Evolutionary conservation across 2,797 vertebrate genomes (phyloP), one percentile per base, ranked within the genome.

Genomic region (Fringilla coelebs): DNA sequence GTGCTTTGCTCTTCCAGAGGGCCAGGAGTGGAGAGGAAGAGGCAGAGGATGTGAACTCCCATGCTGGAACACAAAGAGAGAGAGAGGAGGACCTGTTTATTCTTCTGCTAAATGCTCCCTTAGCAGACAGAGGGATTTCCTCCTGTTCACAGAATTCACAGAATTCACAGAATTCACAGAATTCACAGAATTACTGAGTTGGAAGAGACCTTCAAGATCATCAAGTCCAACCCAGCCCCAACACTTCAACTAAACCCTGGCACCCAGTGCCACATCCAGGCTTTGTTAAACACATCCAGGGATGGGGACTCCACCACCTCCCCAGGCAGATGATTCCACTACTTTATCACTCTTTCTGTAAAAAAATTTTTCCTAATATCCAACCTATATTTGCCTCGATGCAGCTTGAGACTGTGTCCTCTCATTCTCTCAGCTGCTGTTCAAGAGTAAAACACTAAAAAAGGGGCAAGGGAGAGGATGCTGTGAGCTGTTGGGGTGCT

Each of bases 21-120:
- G 83, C 66, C 94, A 67, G 77, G 29, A 25, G 80, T 1, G 1
- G 75, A 83, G 92, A 96, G 97, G 96, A 97, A 97, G 94, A 96
- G 71, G 88, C 22, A 48, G 96, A 97, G 96, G 96, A 97, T 96
- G 91, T 97, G 83, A 96, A 94, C 94, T 97, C 96, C 80, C 19
- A 4, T 62, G 48, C 15, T 24, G 55, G 48, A 85, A 60, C 70
- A 92, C 92, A 96, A 95, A 97, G 94, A 77, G n/a, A 79, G 52
- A 60, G 75, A 85, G 79, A 95, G 80, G 85, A 89, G 91, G 90
- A 76, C 76, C 75, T 41, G 32, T 91, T 84, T 46, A 51, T 61
- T 31, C 75, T 61, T 31, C 73, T 62, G 71, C 49, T 60, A 72
- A 95, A 49, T 4, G 32, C 12, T 79, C 58, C 62, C 74, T 48